Evolutionary conservation across 2,113 vertebrate genomes (phyloP).

Genomic region (Panthera tigris): DNA sequence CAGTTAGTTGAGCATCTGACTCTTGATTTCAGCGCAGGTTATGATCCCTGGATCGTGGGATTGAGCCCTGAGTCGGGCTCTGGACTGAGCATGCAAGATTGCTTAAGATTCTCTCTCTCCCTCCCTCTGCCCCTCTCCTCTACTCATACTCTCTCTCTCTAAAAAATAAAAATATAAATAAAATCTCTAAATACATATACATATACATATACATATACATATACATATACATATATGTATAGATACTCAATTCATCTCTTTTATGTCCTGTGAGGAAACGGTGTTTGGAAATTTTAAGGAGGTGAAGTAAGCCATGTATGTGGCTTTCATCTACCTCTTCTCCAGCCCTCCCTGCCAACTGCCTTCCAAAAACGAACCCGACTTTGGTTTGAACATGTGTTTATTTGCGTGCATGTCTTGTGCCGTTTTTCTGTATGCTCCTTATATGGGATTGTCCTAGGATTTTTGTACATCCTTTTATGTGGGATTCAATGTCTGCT

Average conservation of each 20-base stretch:
- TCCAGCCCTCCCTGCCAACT: background rate
- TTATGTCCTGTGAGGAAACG: background rate
- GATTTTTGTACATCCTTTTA: background rate
- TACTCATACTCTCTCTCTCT: no score
- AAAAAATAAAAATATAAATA: no score
- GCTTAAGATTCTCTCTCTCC: no score
- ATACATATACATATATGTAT: no score
- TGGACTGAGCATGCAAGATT: no score
- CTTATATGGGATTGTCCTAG: background rate
- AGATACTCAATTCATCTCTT: background rate
- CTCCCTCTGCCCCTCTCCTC: no score
- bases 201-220: no score
- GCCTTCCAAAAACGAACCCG: background rate
- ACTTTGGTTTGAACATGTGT: background rate
- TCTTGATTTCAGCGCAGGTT: no score
- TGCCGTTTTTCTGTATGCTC: background rate
- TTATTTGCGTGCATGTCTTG: background rate
- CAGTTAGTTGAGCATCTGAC: no score
- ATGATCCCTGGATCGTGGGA: no score
- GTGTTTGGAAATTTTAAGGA: background rate
- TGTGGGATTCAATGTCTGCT: background rate
- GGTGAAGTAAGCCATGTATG: background rate
- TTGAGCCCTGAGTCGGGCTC: no score
- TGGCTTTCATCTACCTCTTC: background rate
- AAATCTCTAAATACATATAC: no score